phyloP scores from a whole-genome alignment of 2,797 vertebrate genomes.

The Melanotaenia pygmaea region DNA sequence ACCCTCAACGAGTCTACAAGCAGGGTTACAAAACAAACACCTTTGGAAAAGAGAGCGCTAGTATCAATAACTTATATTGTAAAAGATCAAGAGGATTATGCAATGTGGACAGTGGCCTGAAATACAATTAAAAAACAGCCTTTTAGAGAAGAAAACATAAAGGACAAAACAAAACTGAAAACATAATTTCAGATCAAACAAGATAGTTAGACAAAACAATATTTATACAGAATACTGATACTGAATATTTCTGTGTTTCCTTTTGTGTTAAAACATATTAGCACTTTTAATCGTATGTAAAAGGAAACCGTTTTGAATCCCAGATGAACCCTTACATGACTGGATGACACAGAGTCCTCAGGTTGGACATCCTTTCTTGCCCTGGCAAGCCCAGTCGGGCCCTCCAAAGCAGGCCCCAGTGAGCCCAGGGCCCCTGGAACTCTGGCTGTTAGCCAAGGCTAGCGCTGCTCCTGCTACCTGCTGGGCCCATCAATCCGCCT shows the following conservation, averaged over 20 bases:
- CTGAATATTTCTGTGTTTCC: background rate
- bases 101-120: background rate
- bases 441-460: slow-evolving; percentile 84
- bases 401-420: slow-evolving; percentile 82
- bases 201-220: background rate
- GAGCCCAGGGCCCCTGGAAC: slow-evolving; percentile 81
- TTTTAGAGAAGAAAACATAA: background rate
- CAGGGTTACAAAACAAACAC: slow-evolving; percentile 13
- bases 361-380: slow-evolving; percentile 72
- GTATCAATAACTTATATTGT: background rate
- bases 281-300: background rate
- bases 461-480: slow-evolving; percentile 95
- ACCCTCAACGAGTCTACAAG: slow-evolving; percentile 16
- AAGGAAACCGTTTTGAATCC: slow-evolving; percentile 28
- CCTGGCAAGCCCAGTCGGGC: slow-evolving; percentile 76
- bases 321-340: slow-evolving; percentile 42
- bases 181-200: background rate
- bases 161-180: background rate
- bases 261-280: background rate
- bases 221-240: background rate
- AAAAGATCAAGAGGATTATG: background rate
- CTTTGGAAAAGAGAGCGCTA: background rate
- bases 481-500: slow-evolving; percentile 98
- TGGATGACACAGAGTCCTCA: slow-evolving; percentile 66
- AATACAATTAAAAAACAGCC: background rate